A percentile compares a stretch with the other conserved stretches of the same genome.
Evolutionary conservation across 1,140 invertebrate species (phyloP).

Genomic region (Antheraea mylitta): DNA sequence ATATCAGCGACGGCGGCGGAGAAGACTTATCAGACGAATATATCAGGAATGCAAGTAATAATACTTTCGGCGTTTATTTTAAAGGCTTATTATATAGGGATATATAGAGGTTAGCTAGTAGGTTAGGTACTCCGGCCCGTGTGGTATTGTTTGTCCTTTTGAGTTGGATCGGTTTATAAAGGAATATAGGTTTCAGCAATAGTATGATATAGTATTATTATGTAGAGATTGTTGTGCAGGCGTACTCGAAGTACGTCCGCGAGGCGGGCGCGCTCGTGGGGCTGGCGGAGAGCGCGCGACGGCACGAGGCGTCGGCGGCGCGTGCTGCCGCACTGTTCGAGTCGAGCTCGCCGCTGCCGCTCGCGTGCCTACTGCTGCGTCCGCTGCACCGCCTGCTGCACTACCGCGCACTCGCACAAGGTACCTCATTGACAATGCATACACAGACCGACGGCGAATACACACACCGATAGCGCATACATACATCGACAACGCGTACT

Average conservation of each 20-base stretch:
- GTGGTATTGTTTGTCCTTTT: too few species aligned
- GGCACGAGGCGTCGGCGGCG: constrained; percentile 35
- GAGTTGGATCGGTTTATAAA: too few species aligned
- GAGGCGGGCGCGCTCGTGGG: constrained; percentile 47
- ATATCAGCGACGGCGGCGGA: too few species aligned
- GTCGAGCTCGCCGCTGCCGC: constrained; percentile 81
- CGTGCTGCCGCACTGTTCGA: constrained; percentile 45
- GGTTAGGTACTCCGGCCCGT: too few species aligned
- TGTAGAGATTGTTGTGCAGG: constrained; percentile 26
- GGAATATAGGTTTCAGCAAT: too few species aligned
- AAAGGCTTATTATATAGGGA: too few species aligned
- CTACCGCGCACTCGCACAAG: constrained; percentile 90
- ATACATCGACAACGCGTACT: too few species aligned
- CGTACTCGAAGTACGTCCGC: constrained; percentile 44
- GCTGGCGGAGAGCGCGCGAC: constrained; percentile 55
- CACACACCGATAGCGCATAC: background rate
- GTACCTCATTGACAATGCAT: constrained; percentile 69
- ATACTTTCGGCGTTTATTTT: too few species aligned
- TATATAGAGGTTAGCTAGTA: too few species aligned
- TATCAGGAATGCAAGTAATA: too few species aligned
- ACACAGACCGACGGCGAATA: background rate
- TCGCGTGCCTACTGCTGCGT: constrained; percentile 92
- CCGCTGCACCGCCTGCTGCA: constrained; percentile 94
- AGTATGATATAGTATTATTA: too few species aligned
- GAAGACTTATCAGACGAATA: too few species aligned